These are phyloP conservation scores for Drosophila neutralis DNA, from an alignment of 2,888 invertebrate genomes.

Conservation along the genomic window DNA sequence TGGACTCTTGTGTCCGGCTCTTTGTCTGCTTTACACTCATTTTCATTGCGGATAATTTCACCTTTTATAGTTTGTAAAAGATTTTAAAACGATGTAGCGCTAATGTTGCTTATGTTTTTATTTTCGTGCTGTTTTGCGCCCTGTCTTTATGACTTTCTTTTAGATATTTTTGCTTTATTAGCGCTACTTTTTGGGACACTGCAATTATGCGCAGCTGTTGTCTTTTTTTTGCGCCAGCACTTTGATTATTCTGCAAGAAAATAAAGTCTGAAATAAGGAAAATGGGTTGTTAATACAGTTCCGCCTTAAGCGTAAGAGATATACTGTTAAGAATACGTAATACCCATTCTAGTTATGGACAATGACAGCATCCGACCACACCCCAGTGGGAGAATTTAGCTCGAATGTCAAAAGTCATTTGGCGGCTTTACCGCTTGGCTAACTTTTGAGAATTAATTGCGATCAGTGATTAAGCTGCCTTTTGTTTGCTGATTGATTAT, in stretches of 20 bases:
- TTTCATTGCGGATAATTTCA: conserved; percentile 70
- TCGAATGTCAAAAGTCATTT: conserved; percentile 49
- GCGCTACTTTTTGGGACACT: conserved; percentile 58
- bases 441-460: conserved; percentile 44
- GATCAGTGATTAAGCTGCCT: conserved; percentile 44
- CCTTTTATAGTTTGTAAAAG: conserved; percentile 64
- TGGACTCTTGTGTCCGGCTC: conserved; percentile 61
- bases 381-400: conserved; percentile 30
- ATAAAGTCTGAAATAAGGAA: background rate
- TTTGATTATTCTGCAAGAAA: conserved; percentile 5
- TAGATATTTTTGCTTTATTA: conserved; percentile 65
- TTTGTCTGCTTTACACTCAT: conserved; percentile 48
- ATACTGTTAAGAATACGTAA: background rate
- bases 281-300: conserved; percentile 3
- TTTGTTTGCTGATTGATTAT: conserved; percentile 46
- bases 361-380: conserved; percentile 49
- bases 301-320: background rate
- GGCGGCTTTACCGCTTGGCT: conserved; percentile 54
- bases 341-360: background rate
- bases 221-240: conserved; percentile 3
- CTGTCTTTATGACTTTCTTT: conserved; percentile 68
- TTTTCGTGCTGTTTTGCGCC: conserved; percentile 36
- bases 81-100: conserved; percentile 66
- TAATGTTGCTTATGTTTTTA: conserved; percentile 63
- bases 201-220: conserved; percentile 45